A percentile compares a stretch with the other conserved stretches of the same genome.
These are phyloP conservation scores for Todus mexicanus DNA, from an alignment of 2,797 vertebrate genomes.

Conservation along the genomic window DNA sequence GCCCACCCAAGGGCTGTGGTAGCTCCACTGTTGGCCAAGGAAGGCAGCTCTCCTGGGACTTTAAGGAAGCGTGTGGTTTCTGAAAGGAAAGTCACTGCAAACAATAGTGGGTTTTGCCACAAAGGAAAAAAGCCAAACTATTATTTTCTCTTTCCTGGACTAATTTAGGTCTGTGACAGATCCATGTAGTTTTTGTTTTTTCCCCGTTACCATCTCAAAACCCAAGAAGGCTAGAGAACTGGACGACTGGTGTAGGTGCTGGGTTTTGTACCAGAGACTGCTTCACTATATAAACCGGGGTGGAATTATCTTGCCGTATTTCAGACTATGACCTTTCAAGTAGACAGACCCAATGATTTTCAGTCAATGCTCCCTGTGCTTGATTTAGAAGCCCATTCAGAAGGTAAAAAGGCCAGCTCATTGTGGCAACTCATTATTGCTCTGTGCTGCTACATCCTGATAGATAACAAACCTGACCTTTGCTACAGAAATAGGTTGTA, in stretches of 20 bases:
- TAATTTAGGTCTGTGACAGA: neutral
- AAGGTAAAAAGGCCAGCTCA: slow-evolving; percentile 63
- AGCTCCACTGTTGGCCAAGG: neutral
- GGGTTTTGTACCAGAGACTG: neutral
- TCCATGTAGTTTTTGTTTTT: neutral
- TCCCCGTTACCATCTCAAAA: neutral
- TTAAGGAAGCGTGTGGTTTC: neutral
- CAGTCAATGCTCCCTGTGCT: slow-evolving; percentile 62
- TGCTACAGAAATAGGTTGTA: slow-evolving; percentile 49
- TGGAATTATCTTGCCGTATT: slow-evolving; percentile 63
- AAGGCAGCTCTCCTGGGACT: neutral
- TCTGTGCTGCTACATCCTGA: slow-evolving; percentile 52
- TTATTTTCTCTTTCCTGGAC: neutral
- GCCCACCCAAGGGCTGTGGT: neutral
- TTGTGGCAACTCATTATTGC: slow-evolving; percentile 64
- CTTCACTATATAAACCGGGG: slow-evolving; percentile 23
- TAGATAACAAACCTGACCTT: slow-evolving; percentile 67
- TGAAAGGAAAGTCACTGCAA: neutral
- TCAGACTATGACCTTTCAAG: slow-evolving; percentile 65
- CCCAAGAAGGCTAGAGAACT: neutral
- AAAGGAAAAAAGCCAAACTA: neutral
- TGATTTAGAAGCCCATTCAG: slow-evolving; percentile 71
- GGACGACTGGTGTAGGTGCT: neutral
- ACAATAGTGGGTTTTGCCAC: neutral
- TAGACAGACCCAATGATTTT: slow-evolving; percentile 69